Evolutionary conservation across 2,888 invertebrate species (phyloP), one percentile per base, ranked within the genome.

Genomic region (Cryptosula pallasiana): DNA sequence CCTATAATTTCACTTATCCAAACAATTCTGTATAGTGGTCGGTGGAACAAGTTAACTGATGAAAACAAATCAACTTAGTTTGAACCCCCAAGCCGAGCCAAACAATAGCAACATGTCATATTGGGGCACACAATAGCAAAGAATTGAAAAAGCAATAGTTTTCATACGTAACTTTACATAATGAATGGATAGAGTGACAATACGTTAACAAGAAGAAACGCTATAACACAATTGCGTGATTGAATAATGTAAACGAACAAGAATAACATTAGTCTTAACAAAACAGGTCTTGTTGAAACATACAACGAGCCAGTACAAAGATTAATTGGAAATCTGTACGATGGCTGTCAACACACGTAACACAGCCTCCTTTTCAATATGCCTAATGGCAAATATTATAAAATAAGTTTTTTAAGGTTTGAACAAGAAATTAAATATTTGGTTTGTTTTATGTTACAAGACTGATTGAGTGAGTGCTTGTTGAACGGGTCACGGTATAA

Each of bases 381-480:
- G 32, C 13, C 25, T 63, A 63, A 63, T 27, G 27, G 32, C 63
- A 63, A 13, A 32, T 63, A 27, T 63, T 63, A 25, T 63, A 63
- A 63, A 29, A 63, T 25, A 20, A 27, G 9, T 27, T 9, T 27
- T 63, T 32, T 63, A 63, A 27, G 13, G 27, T 29, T 63, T 25
- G 63, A 63, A 63, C 63, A 63, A 55, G 32, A 63, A 32, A 63
- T 63, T 32, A 27, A 63, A 63, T 34, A 63, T 63, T 63, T 63
- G 63, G 32, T 63, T 34, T 32, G 63, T 32, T 63, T 63, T 13
- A 34, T 32, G 32, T 63, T 63, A 25, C 63, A 63, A 34, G 32
- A 45, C 45, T 5, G 5, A 45, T n/a, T 45, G 45, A 45, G 20
- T 5, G 45, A 45, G 20, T 45, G 45, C 5, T 20, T 45, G 45